A percentile compares a stretch with the other conserved stretches of the same genome.
Evolutionary conservation across 2,113 vertebrate genomes (phyloP).

Genomic region (Lophius piscatorius): DNA sequence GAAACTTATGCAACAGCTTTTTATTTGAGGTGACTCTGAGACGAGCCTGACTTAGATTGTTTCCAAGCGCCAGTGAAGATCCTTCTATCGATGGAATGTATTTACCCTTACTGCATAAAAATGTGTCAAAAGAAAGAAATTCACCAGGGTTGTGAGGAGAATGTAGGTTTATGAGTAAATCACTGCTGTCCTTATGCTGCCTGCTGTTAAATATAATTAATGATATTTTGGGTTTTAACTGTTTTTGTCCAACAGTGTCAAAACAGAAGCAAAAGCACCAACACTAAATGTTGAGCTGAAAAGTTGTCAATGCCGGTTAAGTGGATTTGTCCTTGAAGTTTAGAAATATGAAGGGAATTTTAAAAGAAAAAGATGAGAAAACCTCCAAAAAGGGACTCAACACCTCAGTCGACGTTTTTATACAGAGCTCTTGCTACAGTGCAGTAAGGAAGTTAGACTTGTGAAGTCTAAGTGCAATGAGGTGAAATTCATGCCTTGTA

Average conservation of each 20-base stretch:
- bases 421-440: too few species aligned
- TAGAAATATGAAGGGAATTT: too few species aligned
- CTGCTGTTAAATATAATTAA: slow-evolving; percentile 3
- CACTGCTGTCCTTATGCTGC: slow-evolving; percentile 3
- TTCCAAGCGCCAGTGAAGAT: slow-evolving; percentile 27
- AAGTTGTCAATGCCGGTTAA: too few species aligned
- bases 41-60: slow-evolving; percentile 44
- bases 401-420: too few species aligned
- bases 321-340: too few species aligned
- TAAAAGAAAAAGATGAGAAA: too few species aligned
- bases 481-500: too few species aligned
- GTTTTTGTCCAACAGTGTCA: slow-evolving; percentile 8
- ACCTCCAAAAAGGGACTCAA: too few species aligned
- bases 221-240: slow-evolving; percentile 2
- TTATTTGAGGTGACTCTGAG: slow-evolving; percentile 29
- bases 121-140: slow-evolving; percentile 25
- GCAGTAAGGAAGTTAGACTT: too few species aligned
- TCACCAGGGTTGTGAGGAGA: neutral
- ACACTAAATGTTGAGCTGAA: too few species aligned
- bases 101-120: slow-evolving; percentile 22
- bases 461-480: too few species aligned
- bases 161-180: slow-evolving; percentile 3
- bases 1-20: slow-evolving; percentile 33
- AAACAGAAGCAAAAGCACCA: neutral
- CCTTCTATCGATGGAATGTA: slow-evolving; percentile 15